phyloP scores from a whole-genome alignment of 2,797 vertebrate genomes.

The Phyllotis vaccarum region DNA sequence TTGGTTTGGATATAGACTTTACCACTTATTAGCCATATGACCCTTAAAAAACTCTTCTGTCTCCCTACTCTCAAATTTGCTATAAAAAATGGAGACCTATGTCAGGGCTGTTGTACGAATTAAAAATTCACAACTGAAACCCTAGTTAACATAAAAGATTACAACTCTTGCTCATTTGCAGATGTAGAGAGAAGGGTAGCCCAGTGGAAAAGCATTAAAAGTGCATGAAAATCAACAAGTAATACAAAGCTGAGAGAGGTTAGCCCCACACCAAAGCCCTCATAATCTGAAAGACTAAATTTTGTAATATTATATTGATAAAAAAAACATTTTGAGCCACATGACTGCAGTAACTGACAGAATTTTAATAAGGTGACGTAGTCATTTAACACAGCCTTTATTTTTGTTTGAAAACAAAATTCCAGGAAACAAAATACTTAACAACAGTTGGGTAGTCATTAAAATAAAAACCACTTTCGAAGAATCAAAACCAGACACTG shows the following conservation, averaged over 20 bases:
- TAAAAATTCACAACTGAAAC: slow-evolving; percentile 40
- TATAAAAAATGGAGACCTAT: slow-evolving; percentile 21
- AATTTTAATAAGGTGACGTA: slow-evolving; percentile 78
- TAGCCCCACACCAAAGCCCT: neutral
- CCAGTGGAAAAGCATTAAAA: slow-evolving; percentile 41
- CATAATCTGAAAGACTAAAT: slow-evolving; percentile 11
- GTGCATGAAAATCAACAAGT: slow-evolving; percentile 42
- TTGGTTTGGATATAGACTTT: slow-evolving; percentile 52
- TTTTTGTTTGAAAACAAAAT: slow-evolving; percentile 85
- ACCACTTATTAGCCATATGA: slow-evolving; percentile 47
- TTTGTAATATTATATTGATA: slow-evolving; percentile 65
- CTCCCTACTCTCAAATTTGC: slow-evolving; percentile 39
- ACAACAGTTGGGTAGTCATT: slow-evolving; percentile 81
- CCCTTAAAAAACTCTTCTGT: slow-evolving; percentile 30
- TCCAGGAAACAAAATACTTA: slow-evolving; percentile 82
- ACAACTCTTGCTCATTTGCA: slow-evolving; percentile 50
- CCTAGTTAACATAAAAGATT: slow-evolving; percentile 38
- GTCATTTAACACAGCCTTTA: slow-evolving; percentile 84
- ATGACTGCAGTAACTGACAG: slow-evolving; percentile 60
- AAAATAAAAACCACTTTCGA: slow-evolving; percentile 84
- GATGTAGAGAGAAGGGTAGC: slow-evolving; percentile 19
- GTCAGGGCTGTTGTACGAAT: slow-evolving; percentile 15
- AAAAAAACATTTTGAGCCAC: slow-evolving; percentile 69
- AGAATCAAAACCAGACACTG: slow-evolving; percentile 76
- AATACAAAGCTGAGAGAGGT: slow-evolving; percentile 19